Evolutionary conservation across 2,797 vertebrate species (phyloP).

Genomic region (Alcedo atthis): DNA sequence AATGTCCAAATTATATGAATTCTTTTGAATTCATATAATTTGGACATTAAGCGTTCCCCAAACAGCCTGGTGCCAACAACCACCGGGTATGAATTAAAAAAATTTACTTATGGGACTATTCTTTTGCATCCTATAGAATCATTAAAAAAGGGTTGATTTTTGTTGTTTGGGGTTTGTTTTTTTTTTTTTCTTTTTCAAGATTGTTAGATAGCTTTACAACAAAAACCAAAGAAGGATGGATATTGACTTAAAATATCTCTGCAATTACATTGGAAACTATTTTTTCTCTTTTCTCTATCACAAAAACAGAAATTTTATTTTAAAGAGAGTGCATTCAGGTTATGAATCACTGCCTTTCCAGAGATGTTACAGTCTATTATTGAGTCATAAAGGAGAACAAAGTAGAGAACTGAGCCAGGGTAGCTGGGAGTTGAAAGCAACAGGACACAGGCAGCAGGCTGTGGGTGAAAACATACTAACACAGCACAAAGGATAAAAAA

Average conservation of each 20-base stretch:
- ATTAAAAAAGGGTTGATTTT: not conserved
- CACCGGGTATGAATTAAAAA: not conserved
- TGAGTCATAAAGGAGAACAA: constrained; percentile 64
- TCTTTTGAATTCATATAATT: not conserved
- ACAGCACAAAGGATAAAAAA: constrained; percentile 15
- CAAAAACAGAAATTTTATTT: constrained; percentile 7
- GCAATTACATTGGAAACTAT: constrained; percentile 16
- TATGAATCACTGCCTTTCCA: constrained; percentile 52
- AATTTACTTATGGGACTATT: not conserved
- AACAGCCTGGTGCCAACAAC: not conserved
- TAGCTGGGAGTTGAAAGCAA: constrained; percentile 8
- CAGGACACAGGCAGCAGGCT: not conserved
- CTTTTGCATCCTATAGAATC: not conserved
- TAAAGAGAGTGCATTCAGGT: constrained; percentile 30
- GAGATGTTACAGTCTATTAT: constrained; percentile 12
- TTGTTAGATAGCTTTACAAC: not conserved
- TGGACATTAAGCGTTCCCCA: not conserved
- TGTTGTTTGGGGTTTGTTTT: fast-evolving
- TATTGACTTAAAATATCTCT: not conserved
- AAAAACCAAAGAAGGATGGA: not conserved
- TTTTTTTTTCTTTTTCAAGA: not conserved
- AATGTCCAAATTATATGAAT: not conserved
- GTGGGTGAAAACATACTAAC: constrained; percentile 11
- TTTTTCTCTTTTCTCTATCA: not conserved
- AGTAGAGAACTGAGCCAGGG: constrained; percentile 4